These are phyloP conservation scores for Lichenostomus cassidix DNA, from an alignment of 2,113 vertebrate species.

Conservation along the genomic window DNA sequence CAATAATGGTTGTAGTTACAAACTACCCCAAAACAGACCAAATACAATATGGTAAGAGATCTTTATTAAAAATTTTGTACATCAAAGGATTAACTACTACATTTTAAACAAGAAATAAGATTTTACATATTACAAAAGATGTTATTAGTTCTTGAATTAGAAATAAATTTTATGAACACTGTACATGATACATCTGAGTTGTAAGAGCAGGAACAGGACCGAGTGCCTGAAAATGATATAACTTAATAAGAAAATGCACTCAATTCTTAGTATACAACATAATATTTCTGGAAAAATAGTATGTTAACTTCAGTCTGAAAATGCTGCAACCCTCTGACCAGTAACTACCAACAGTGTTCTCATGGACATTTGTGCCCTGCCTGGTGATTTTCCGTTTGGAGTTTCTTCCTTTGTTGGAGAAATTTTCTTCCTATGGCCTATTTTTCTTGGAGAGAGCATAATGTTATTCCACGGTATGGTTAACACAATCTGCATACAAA, in stretches of 20 bases:
- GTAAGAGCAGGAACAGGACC: not conserved
- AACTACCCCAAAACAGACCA: not conserved
- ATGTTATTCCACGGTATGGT: not conserved
- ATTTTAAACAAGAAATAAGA: constrained; percentile 64
- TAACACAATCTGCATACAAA: constrained; percentile 25
- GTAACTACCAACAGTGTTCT: constrained; percentile 17
- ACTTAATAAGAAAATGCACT: constrained; percentile 41
- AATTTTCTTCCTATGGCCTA: not conserved
- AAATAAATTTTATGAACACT: constrained; percentile 50
- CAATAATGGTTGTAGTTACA: not conserved
- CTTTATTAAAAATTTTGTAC: constrained; percentile 78
- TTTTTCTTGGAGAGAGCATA: constrained; percentile 47
- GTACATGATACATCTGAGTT: constrained; percentile 45
- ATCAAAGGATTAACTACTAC: constrained; percentile 62
- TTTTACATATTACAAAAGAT: constrained; percentile 66
- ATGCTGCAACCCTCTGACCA: not conserved
- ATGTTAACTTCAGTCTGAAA: constrained; percentile 21
- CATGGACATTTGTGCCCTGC: not conserved
- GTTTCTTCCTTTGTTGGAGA: constrained; percentile 10
- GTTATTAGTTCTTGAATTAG: constrained; percentile 50
- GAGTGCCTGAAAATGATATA: constrained; percentile 48
- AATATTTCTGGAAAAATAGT: constrained; percentile 1
- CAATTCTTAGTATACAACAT: constrained; percentile 21
- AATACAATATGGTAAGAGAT: constrained; percentile 43
- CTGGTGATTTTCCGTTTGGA: not conserved